Evolutionary conservation across 2,113 vertebrate species (phyloP).

Genomic region (Australoheros scitulus): DNA sequence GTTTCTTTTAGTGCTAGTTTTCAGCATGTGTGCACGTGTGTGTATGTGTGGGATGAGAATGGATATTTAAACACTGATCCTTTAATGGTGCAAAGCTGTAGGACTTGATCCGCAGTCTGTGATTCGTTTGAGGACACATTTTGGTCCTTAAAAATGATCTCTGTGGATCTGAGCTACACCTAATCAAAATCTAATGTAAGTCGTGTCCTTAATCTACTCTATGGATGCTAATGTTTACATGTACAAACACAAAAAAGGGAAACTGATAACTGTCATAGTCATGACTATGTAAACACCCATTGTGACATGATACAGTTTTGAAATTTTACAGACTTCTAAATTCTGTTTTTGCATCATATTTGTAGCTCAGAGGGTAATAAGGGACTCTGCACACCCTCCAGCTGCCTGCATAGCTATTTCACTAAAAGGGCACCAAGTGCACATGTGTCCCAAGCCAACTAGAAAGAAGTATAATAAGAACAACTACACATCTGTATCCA

Average conservation of each 20-base stretch:
- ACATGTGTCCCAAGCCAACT: not conserved
- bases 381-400: not conserved
- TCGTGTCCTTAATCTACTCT: not conserved
- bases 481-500: not conserved
- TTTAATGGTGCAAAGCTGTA: too few species aligned
- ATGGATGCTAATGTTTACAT: not conserved
- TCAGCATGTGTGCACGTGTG: not conserved
- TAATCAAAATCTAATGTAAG: not conserved
- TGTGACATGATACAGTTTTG: not conserved
- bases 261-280: not conserved
- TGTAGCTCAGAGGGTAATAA: not conserved
- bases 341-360: not conserved
- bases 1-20: not conserved
- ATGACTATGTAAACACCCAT: not conserved
- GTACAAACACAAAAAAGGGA: not conserved
- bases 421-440: not conserved
- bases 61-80: not conserved
- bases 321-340: not conserved
- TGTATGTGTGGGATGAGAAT: not conserved
- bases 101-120: not conserved
- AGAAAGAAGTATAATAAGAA: constrained; percentile 2
- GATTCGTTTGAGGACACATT: not conserved
- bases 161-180: not conserved
- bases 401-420: not conserved
- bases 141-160: not conserved